Percentiles rank a stretch among this genome's conserved stretches.
Evolutionary conservation across 2,888 invertebrate species (phyloP).

Genomic region (Schizotus pectinicornis): DNA sequence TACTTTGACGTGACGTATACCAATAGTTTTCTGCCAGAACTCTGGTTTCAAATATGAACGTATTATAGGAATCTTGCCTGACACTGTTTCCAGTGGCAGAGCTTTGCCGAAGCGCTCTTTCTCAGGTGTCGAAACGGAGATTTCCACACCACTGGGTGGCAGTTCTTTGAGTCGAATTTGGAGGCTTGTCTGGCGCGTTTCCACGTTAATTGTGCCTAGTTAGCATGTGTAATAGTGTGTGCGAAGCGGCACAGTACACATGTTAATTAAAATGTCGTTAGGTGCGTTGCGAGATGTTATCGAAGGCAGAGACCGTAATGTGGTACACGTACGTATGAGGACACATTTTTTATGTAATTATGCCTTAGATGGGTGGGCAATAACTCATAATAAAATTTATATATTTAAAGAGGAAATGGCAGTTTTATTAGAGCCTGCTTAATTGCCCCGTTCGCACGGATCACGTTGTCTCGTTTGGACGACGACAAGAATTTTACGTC

Average conservation of each 20-base stretch:
- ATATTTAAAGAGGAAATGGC: too few relatives aligned
- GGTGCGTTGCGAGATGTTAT: slow-evolving; percentile 40
- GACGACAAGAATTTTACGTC: too few relatives aligned
- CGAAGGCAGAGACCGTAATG: slow-evolving; percentile 33
- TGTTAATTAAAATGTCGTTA: slow-evolving; percentile 44
- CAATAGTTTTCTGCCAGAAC: too few relatives aligned
- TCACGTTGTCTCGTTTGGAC: too few relatives aligned
- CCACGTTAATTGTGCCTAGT: slow-evolving; percentile 35
- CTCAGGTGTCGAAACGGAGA: too few relatives aligned
- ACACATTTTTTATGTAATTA: slow-evolving; percentile 20
- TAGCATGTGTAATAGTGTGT: slow-evolving; percentile 48
- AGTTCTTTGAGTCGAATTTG: slow-evolving; percentile 2
- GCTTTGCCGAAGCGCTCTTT: too few relatives aligned
- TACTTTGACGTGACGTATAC: too few relatives aligned
- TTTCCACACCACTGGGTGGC: not conserved
- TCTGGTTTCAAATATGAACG: too few relatives aligned
- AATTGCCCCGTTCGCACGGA: too few relatives aligned
- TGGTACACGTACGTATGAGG: slow-evolving; percentile 4
- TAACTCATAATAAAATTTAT: slow-evolving; percentile 1
- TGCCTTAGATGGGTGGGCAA: slow-evolving; percentile 1
- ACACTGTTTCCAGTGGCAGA: too few relatives aligned
- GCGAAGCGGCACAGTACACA: slow-evolving; percentile 41
- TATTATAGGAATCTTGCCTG: too few relatives aligned
- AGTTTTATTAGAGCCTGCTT: too few relatives aligned
- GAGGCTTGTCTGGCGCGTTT: slow-evolving; percentile 4